phyloP scores from a whole-genome alignment of 2,113 vertebrate species.

The Cairina moschata region DNA sequence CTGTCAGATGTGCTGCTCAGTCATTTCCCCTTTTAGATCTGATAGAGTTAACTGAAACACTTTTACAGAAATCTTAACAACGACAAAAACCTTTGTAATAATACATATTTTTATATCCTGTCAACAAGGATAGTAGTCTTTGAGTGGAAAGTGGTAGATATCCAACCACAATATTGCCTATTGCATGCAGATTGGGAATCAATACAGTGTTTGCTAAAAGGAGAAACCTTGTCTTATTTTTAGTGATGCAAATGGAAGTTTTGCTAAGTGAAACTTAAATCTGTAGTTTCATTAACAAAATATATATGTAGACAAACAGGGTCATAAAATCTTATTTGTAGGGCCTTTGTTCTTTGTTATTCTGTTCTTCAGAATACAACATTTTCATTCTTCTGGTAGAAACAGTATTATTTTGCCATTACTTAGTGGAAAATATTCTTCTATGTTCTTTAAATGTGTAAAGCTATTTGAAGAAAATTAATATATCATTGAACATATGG shows the following conservation, averaged over 20 bases:
- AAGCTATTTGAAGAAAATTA: background rate
- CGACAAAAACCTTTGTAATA: background rate
- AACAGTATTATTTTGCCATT: background rate
- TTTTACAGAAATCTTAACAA: slow-evolving; percentile 55
- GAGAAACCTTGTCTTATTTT: background rate
- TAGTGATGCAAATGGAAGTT: background rate
- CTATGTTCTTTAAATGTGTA: background rate
- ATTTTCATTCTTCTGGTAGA: background rate
- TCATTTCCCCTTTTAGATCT: slow-evolving; percentile 38
- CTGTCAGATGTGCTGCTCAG: slow-evolving; percentile 51
- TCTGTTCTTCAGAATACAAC: background rate
- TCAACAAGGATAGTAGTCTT: slow-evolving; percentile 4
- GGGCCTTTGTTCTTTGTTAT: background rate
- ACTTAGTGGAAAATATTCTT: background rate
- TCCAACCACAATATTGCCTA: background rate
- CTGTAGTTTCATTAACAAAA: background rate
- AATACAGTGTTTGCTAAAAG: background rate
- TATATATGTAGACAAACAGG: background rate
- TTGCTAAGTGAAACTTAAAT: background rate
- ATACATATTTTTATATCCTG: background rate
- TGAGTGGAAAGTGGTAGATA: background rate
- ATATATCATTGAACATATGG: background rate
- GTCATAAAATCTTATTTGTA: background rate
- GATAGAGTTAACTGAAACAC: slow-evolving; percentile 63
- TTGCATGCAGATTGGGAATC: background rate